Conservation (phyloP, 2,888 invertebrate species). For the Drosophila fulvimacula region DNA sequence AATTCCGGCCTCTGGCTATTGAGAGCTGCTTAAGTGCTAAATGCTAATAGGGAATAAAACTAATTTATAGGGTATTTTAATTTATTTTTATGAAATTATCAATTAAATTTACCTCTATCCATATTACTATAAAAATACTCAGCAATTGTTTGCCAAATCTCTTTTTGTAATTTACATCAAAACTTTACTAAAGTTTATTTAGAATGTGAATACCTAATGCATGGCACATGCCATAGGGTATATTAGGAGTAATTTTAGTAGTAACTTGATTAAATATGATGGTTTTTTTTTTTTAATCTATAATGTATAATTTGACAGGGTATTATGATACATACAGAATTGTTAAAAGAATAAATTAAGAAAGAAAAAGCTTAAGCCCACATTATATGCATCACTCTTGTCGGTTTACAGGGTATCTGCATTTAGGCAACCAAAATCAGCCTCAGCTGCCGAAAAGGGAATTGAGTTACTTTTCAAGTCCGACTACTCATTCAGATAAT, state of each 20-base stretch:
- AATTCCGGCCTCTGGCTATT: not conserved
- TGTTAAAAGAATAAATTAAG: no score
- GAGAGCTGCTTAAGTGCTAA: not conserved
- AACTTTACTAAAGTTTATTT: no score
- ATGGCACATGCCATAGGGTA: no score
- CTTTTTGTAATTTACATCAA: not conserved
- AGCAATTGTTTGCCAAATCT: not conserved
- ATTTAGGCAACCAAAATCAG: not conserved
- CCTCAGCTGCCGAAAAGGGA: not conserved
- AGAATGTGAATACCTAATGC: no score
- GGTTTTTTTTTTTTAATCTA: no score
- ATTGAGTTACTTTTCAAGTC: slow-evolving; percentile 6
- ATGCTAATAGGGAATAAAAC: not conserved
- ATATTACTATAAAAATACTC: no score
- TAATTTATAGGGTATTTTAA: not conserved
- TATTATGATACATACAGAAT: no score
- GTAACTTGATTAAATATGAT: no score
- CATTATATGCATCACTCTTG: no score
- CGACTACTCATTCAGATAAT: slow-evolving; percentile 37
- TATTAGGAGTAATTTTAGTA: no score
- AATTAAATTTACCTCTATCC: not conserved
- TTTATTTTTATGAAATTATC: not conserved
- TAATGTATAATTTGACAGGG: no score
- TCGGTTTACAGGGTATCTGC: not conserved
- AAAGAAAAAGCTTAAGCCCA: no score